Evolutionary conservation across 2,113 vertebrate species (phyloP).

Genomic region (Percopsis transmontana): DNA sequence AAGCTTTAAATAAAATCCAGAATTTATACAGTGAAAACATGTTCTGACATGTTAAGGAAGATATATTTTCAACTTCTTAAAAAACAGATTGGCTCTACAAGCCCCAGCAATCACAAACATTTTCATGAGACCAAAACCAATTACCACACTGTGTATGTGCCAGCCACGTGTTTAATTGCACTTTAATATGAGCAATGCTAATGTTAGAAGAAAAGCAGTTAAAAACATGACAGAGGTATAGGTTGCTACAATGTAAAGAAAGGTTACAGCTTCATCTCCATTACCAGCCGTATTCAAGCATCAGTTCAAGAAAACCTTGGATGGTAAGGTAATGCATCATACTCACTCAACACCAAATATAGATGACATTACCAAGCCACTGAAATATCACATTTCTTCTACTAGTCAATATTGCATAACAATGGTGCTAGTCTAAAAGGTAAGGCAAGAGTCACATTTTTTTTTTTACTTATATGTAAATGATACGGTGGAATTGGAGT

Average conservation of each 20-base stretch:
- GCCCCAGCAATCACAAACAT: background rate
- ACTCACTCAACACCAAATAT: too few relatives aligned
- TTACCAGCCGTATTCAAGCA: background rate
- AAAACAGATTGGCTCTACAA: background rate
- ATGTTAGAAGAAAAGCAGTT: background rate
- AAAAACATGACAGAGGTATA: background rate
- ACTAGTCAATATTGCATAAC: too few relatives aligned
- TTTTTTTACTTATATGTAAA: too few relatives aligned
- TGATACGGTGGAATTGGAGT: too few relatives aligned
- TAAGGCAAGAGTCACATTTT: too few relatives aligned
- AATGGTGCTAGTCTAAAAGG: too few relatives aligned
- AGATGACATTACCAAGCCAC: too few relatives aligned
- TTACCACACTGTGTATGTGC: background rate
- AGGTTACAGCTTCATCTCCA: background rate
- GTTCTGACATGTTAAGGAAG: background rate
- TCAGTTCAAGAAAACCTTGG: too few relatives aligned
- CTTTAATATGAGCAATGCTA: background rate
- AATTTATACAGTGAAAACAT: background rate
- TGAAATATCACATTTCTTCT: too few relatives aligned
- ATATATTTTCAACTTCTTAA: background rate
- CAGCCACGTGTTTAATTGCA: background rate
- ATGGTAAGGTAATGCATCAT: too few relatives aligned
- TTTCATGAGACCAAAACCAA: conserved; percentile 1
- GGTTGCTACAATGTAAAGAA: background rate
- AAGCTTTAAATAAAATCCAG: background rate